Base-by-base conservation (phyloP, 1,140 invertebrate genomes). In the Micrasema longulum region DNA sequence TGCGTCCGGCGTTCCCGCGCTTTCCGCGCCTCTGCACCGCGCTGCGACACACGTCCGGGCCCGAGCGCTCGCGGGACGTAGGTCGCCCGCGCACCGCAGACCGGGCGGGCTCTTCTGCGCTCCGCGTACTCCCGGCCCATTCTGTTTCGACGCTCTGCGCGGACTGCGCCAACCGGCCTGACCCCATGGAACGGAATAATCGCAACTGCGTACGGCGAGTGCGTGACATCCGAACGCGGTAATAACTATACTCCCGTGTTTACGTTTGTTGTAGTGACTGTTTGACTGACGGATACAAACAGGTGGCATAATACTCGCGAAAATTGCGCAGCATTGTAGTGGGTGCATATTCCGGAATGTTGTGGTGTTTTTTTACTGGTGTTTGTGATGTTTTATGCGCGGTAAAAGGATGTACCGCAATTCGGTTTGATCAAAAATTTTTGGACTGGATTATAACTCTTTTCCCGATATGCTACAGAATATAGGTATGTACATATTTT, bases 201-300 rank as follows among this genome's bases (percentile, higher is more conserved):
- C 55, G 55, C 35, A 41, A 60, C 55, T 60, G 55, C 55, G 55
- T 60, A 41, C 55, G 4, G 2, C 55, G 14, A 60, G 55, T 43
- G 55, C 53, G 55, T 60, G 22, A 31, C n/a, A n/a, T 47, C n/a
- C n/a, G n/a, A n/a, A 10, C 50, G 22, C 2, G n/a, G 12, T 31
- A 23, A 22, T 10, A 11, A 53, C 50, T 53, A 23, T 53, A 23
- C 50, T n/a, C 22, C 12, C 7, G 9, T 53, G 50, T 53, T 53
- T 53, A 53, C 50, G 12, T 53, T 53, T 53, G 18, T 53, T 31
- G 50, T 53, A 4, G 50, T 12, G 22, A 53, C 26, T 53, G 16
- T 1, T n/a, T n/a, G 50, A 22, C 22, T n/a, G 1, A 23, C 50
- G 1, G 22, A 12, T 18, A n/a, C 48, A 16, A 22, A 11, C 16